phyloP scores from a whole-genome alignment of 2,797 vertebrate species.

The Mormyrops boulengeri region DNA sequence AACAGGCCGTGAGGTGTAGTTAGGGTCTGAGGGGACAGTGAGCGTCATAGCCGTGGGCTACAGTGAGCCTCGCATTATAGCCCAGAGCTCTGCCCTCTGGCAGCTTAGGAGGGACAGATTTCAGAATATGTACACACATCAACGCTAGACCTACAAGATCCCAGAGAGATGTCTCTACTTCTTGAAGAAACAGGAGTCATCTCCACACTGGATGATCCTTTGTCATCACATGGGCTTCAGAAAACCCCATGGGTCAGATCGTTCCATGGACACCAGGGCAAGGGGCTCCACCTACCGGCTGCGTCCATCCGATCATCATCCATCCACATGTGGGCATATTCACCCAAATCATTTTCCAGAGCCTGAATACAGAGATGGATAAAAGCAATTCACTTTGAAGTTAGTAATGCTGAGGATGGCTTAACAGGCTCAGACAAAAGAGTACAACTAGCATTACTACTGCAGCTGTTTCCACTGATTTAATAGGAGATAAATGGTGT shows the following conservation, averaged over 20 bases:
- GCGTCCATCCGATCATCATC: not conserved
- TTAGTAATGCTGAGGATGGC: not conserved
- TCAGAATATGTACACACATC: conserved; percentile 29
- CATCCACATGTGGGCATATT: not conserved
- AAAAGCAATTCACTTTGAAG: not conserved
- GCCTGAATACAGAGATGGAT: not conserved
- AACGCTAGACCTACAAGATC: conserved; percentile 9
- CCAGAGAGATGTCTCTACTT: not conserved
- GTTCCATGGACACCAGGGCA: not conserved
- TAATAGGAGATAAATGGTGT: not conserved
- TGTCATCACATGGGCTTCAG: not conserved
- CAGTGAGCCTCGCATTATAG: not conserved
- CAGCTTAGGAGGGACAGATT: not conserved
- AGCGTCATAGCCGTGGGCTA: not conserved
- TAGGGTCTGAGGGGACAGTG: not conserved
- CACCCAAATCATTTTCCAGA: not conserved
- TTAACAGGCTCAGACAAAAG: not conserved
- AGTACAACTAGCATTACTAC: not conserved
- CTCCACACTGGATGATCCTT: not conserved
- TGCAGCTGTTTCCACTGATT: not conserved
- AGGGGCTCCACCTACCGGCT: not conserved
- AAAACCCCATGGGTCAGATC: not conserved
- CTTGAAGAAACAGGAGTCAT: not conserved
- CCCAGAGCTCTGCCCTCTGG: not conserved
- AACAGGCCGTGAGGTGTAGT: not conserved